Evolutionary conservation across 2,113 vertebrate genomes (phyloP).

Genomic region (Myrmecophaga tridactyla): DNA sequence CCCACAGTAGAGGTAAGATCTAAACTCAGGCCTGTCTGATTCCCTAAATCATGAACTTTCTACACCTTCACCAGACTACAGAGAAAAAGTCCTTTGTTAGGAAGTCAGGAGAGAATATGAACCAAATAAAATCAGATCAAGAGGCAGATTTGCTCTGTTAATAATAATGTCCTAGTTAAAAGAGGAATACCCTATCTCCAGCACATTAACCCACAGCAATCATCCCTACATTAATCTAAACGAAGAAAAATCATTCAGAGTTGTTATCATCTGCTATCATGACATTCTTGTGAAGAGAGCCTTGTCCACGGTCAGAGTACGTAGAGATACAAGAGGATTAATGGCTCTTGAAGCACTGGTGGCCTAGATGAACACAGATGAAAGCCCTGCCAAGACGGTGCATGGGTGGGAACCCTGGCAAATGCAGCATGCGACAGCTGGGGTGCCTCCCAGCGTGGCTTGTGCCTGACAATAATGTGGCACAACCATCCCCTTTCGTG

Average conservation of each 20-base stretch:
- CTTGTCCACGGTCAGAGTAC: constrained; percentile 66
- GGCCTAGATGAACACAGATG: constrained; percentile 57
- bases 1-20: background rate
- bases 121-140: background rate
- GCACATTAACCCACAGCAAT: background rate
- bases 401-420: constrained; percentile 1
- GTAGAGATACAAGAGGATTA: constrained; percentile 76
- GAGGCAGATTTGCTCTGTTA: background rate
- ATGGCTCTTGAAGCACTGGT: constrained; percentile 73
- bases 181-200: background rate
- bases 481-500: background rate
- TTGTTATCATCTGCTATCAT: constrained; percentile 58
- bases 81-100: background rate
- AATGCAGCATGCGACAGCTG: constrained; percentile 14
- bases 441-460: background rate
- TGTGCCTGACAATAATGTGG: background rate
- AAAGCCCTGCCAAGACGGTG: constrained; percentile 12
- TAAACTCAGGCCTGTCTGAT: background rate
- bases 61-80: background rate
- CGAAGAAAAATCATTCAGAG: constrained; percentile 3
- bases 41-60: background rate
- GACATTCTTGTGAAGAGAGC: constrained; percentile 58
- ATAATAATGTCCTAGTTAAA: background rate
- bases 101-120: background rate
- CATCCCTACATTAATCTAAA: background rate